A percentile compares a stretch with the other conserved stretches of the same genome.
These are phyloP conservation scores for Tipula helvola DNA, from an alignment of 2,888 invertebrate species.

Conservation along the genomic window DNA sequence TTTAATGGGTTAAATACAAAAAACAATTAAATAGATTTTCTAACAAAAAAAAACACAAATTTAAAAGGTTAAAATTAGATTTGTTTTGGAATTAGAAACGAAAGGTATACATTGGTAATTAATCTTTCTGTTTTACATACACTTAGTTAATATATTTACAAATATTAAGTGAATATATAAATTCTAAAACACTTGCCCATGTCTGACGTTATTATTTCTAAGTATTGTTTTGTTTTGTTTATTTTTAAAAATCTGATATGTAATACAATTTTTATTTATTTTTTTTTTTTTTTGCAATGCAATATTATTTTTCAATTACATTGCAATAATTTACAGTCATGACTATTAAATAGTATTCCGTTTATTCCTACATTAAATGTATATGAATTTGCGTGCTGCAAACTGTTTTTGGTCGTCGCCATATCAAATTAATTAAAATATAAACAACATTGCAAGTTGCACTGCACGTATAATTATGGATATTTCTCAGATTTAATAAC, in stretches of 20 bases:
- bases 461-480: neutral
- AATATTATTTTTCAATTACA: neutral
- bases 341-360: neutral
- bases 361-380: too few relatives aligned
- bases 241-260: neutral
- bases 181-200: neutral
- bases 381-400: neutral
- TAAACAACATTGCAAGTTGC: neutral
- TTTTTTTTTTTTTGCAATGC: neutral
- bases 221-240: neutral
- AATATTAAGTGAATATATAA: neutral
- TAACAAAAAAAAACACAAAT: neutral
- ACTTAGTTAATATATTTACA: neutral
- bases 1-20: neutral
- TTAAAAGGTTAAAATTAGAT: neutral
- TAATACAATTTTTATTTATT: neutral
- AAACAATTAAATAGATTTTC: neutral
- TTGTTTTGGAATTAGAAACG: neutral
- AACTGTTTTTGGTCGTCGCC: neutral
- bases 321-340: neutral
- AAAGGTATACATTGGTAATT: neutral
- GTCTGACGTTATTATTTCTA: neutral
- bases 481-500: neutral
- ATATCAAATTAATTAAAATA: neutral
- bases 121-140: neutral